Base-by-base conservation (phyloP, 2,888 invertebrate genomes). In the Torymus auratus region DNA sequence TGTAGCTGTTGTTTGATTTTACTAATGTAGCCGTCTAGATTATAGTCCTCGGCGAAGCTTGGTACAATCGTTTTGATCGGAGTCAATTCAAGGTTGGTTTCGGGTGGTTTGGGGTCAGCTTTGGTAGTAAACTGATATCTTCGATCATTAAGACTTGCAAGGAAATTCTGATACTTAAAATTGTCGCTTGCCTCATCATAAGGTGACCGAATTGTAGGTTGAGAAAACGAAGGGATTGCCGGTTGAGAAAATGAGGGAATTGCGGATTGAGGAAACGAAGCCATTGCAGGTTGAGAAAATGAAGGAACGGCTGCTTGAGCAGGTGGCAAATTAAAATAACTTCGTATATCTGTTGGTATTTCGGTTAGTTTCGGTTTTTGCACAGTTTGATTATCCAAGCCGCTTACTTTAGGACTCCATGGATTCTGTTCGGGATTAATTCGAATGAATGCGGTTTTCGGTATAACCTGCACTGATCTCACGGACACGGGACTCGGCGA, bases 11-110 rank as follows among this genome's bases (percentile, higher is more conserved):
- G 86, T 2, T 86, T 85, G 28, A 90, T 89, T 50, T 86, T 87
- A 14, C 83, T 83, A 13, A 91, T 88, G 65, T 89, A 89, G 5
- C 84, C 83, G 2, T 90, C 90, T 20, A 90, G 65, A 56, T 89
- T 87, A 71, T 86, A 85, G 14, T 89, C 87, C 0, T 2, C 13
- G 0, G 67, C n/a, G 2, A 50, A 2, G n/a, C 14, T 41, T 41
- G 41, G 41, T 41, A 41, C 41, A 41, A 10, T 41, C 5, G 41
- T 5, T 41, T 41, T 41, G 5, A 41, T 41, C 5, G 41, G 41
- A 41, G 41, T 41, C 41, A 41, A 41, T 41, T 41, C 41, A 1
- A 41, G 7, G 41, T 41, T 41, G 7, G 41, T 41, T 1, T 41
- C 41, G 7, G 41, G 41, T 41, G 7, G 41, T 41, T 41, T 41